Base-by-base conservation (phyloP, 2,888 invertebrate genomes). In the Phytoseiulus persimilis region DNA sequence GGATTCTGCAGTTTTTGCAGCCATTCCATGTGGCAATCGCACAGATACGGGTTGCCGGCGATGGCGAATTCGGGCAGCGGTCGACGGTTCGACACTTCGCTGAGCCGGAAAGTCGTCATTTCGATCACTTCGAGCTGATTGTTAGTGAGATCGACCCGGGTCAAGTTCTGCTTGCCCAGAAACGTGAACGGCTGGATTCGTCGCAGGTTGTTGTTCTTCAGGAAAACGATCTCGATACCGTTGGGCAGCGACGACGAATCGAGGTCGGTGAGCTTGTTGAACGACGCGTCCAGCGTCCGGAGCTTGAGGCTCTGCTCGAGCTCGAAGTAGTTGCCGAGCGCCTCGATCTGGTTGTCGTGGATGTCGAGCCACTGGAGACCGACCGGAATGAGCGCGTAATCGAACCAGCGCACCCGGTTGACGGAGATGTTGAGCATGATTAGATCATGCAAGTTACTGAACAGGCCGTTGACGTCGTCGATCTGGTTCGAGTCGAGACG, bases 11-110 rank as follows among this genome's bases (percentile, higher is more conserved):
- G 83, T 14, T 95, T 95, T 93, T 96, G 96, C 91, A 96, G 93
- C 96, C 96, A 97, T 92, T 96, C 96, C 96, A 96, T 96, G 91
- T 96, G 95, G 92, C 96, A 97, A 93, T 96, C 96, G 93, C 97
- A 97, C 92, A 95, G 94, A 92, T 96, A 91, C 6, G 91, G 91
- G 90, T 92, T 91, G 31, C 91, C 90, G 0, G 91, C 90, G 1
- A 91, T 91, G 18, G 91, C 91, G 90, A 92, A 92, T 90, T 92
- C 92, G 6, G 92, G 92, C 33, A 92, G 90, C 83, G 92, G 91
- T 33, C 91, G 91, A 28, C 95, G 95, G 90, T 95, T 95, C 92
- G 95, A 95, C 90, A 96, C 95, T 90, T 96, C 96, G 91, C 95
- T 95, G 92, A 97, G 94, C 91, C 96, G 95, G 91, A 97, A 94